Base-by-base conservation (phyloP, 2,797 vertebrate genomes). In the Enteromius argenteus region DNA sequence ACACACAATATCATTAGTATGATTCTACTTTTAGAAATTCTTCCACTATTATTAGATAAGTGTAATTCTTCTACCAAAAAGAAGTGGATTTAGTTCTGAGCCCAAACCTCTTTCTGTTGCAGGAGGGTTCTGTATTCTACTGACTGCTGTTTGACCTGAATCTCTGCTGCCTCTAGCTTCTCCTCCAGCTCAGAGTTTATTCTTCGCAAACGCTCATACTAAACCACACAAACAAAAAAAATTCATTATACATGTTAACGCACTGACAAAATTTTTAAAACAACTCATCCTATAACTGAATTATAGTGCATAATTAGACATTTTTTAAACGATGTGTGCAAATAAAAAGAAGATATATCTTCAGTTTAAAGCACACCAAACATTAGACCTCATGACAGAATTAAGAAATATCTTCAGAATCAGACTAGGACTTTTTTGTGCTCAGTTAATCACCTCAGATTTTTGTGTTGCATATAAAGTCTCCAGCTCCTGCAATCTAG, bases 111-210 rank as follows among this genome's bases (percentile, higher is more conserved):
- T 92, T 97, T 99, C 91, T 99, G 97, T 27, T 99, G 98, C 80
- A 99, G 92, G 0, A 97, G 94, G 67, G 73, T 95, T 86, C 98
- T 94, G 90, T 99, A 97, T 83, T 97, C 97, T 4, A 94, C 8
- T 53, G 97, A 98, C 67, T 97, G 96, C 35, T 96, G 96, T 85
- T 99, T 98, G 87, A 95, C 95, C 87, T 99, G 98, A 90, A 99
- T 96, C 87, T 99, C 98, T 2, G 98, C 93, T 13, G 96, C 96
- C 91, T 99, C 98, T 53, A 96, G 94, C 84, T 97, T 99, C 92
- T 99, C 98, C 92, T 99, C 98, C 2, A 99, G 93, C 88, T 99
- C 98, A 19, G 91, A 91, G 21, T 97, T 95, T 74, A 96, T 89
- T 81, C 95, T 96, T 86, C 92, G 96, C 89, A 98, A 87, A 77